Percentiles rank a stretch among this genome's conserved stretches.
Evolutionary conservation across 2,797 vertebrate genomes (phyloP).

Genomic region (Nyctibius grandis): DNA sequence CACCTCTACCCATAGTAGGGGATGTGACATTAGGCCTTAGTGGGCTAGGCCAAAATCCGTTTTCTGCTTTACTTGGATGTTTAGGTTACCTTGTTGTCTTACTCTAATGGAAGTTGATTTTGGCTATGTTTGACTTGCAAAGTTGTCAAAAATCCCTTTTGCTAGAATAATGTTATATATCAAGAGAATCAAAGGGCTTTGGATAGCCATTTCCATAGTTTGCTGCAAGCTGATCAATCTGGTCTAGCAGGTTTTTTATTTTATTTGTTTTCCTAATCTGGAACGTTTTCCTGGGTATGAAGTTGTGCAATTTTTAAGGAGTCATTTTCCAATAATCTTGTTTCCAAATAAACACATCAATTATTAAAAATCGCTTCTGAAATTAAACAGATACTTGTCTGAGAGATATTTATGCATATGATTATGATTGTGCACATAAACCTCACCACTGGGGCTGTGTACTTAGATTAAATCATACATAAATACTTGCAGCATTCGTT

Average conservation of each 20-base stretch:
- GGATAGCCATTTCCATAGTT: not conserved
- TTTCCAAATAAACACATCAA: not conserved
- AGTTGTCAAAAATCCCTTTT: not conserved
- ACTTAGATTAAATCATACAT: not conserved
- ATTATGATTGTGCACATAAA: not conserved
- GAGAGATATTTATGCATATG: not conserved
- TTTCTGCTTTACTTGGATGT: not conserved
- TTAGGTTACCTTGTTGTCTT: not conserved
- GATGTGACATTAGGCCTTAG: not conserved
- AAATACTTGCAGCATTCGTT: not conserved
- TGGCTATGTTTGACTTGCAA: not conserved
- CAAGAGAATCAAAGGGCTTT: not conserved
- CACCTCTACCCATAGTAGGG: not conserved
- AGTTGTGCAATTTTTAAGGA: not conserved
- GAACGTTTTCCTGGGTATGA: not conserved
- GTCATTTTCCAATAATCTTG: not conserved
- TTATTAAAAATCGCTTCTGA: constrained; percentile 11
- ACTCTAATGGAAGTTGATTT: not conserved
- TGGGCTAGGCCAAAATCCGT: not conserved
- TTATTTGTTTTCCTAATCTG: not conserved
- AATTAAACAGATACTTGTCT: not conserved
- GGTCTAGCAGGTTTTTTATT: not conserved
- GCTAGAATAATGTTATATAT: not conserved
- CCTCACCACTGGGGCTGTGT: not conserved
- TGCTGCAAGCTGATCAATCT: not conserved